Conservation (phyloP, 2,113 vertebrate genomes). For the Alligator sinensis region DNA sequence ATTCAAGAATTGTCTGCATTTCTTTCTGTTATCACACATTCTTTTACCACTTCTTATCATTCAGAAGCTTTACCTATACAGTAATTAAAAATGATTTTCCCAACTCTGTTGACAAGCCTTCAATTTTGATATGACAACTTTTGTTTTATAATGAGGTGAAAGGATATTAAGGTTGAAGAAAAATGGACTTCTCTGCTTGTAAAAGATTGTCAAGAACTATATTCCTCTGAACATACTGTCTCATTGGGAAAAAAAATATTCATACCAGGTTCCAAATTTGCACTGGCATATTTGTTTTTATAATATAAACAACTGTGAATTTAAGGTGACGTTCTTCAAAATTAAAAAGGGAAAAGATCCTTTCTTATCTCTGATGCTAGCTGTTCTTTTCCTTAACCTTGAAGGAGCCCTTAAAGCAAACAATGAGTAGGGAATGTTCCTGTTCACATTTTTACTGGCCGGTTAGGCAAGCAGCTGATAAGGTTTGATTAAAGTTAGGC, state of each 20-base stretch:
- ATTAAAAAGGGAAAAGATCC: not conserved
- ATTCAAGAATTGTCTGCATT: constrained; percentile 48
- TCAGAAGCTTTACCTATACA: constrained; percentile 48
- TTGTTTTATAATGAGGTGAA: constrained; percentile 78
- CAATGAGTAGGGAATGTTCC: not conserved
- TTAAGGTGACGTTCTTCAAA: constrained; percentile 51
- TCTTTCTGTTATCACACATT: constrained; percentile 48
- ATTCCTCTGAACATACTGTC: constrained; percentile 49
- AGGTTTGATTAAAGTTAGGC: constrained; percentile 47
- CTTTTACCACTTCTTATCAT: constrained; percentile 57
- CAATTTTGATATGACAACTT: constrained; percentile 74
- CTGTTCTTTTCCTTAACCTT: constrained; percentile 3
- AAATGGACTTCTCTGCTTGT: constrained; percentile 66
- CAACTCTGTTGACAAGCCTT: constrained; percentile 71
- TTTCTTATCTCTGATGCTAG: not conserved
- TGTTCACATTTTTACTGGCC: not conserved
- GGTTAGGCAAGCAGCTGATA: constrained; percentile 37
- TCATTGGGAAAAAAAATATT: constrained; percentile 60
- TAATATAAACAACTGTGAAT: constrained; percentile 54
- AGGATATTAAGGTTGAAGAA: constrained; percentile 64
- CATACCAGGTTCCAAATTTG: constrained; percentile 42
- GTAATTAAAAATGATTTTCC: constrained; percentile 77
- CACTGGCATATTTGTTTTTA: constrained; percentile 59
- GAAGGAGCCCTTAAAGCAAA: not conserved
- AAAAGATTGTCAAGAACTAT: constrained; percentile 73